Conservation (phyloP, 2,888 invertebrate genomes). For the Ceramica pisi region DNA sequence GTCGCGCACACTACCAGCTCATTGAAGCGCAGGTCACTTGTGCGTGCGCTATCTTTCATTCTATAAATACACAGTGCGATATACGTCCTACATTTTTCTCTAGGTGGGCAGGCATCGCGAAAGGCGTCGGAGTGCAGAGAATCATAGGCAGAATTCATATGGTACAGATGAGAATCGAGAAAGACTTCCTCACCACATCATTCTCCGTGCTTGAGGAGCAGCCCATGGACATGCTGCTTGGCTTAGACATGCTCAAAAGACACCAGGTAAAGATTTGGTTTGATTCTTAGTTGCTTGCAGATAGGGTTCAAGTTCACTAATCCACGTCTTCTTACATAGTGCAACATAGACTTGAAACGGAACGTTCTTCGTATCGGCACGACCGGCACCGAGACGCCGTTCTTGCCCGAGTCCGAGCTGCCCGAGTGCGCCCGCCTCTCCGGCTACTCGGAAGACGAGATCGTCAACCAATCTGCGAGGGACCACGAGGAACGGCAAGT, state of each 20-base stretch:
- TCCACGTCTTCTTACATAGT: conserved; percentile 86
- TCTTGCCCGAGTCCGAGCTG: conserved; percentile 93
- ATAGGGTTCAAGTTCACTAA: conserved; percentile 1
- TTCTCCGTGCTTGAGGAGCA: conserved; percentile 99
- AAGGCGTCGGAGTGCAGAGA: conserved; percentile 98
- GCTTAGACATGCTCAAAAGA: conserved; percentile 98
- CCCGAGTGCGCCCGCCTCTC: conserved; percentile 95
- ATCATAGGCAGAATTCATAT: conserved; percentile 99
- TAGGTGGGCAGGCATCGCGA: conserved; percentile 98
- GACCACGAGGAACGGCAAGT: conserved; percentile 93
- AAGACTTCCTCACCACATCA: conserved; percentile 97
- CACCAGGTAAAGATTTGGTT: conserved; percentile 93
- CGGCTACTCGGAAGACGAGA: conserved; percentile 92
- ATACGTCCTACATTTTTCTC: conserved; percentile 14
- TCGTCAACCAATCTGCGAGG: conserved; percentile 83
- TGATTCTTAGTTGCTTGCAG: not conserved
- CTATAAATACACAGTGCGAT: conserved; percentile 3
- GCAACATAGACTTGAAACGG: conserved; percentile 97
- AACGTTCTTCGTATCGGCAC: conserved; percentile 98
- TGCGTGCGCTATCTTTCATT: not conserved
- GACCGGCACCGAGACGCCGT: conserved; percentile 97
- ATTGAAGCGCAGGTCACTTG: conserved; percentile 16
- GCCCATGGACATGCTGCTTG: conserved; percentile 99
- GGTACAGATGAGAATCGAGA: conserved; percentile 98
- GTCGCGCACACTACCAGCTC: not conserved